A percentile compares a stretch with the other conserved stretches of the same genome.
Evolutionary conservation across 2,797 vertebrate genomes (phyloP).

Genomic region (Podargus strigoides): DNA sequence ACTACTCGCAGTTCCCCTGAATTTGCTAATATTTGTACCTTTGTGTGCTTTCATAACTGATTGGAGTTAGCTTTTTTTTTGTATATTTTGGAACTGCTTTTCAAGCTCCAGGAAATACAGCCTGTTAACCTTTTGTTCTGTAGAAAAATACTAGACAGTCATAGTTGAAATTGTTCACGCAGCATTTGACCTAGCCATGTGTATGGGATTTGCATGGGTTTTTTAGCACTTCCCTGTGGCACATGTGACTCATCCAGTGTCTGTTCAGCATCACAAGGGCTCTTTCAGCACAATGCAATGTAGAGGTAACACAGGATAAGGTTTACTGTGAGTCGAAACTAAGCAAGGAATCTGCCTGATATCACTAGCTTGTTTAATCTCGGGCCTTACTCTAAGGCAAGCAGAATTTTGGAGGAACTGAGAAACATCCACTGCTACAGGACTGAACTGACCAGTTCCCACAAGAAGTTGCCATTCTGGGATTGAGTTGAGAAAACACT

Average conservation of each 20-base stretch:
- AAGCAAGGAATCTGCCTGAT: not conserved
- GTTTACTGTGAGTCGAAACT: not conserved
- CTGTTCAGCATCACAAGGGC: not conserved
- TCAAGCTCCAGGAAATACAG: not conserved
- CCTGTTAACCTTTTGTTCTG: not conserved
- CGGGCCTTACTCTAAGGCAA: not conserved
- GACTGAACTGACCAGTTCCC: not conserved
- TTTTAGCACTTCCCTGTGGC: fast-evolving
- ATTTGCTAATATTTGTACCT: not conserved
- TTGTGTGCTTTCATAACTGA: not conserved
- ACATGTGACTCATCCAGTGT: fast-evolving
- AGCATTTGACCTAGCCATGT: not conserved
- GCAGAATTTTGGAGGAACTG: not conserved
- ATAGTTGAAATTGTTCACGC: not conserved
- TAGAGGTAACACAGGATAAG: not conserved
- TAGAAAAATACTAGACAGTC: not conserved
- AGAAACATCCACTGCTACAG: not conserved
- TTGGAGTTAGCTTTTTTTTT: not conserved
- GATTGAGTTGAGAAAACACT: not conserved
- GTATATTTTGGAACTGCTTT: not conserved
- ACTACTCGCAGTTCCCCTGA: not conserved
- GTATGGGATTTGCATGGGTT: not conserved
- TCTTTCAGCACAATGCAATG: not conserved
- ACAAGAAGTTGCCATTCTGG: not conserved
- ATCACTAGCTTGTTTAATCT: not conserved